Evolutionary conservation across 2,113 vertebrate species (phyloP).

Genomic region (Macaca nemestrina): DNA sequence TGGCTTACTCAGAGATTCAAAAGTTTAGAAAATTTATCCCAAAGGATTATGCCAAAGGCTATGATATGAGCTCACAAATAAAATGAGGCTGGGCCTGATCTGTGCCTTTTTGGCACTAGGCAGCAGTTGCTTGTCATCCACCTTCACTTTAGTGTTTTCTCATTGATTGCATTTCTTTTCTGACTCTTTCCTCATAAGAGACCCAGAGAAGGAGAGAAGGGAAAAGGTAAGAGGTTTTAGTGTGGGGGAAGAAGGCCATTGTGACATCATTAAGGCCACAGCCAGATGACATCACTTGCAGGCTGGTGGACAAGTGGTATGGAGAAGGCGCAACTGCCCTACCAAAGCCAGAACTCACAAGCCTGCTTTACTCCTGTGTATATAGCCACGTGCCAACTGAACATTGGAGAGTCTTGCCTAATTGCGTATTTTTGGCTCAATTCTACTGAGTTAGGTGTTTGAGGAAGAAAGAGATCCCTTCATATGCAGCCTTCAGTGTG

Average conservation of each 20-base stretch:
- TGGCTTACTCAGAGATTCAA: neutral
- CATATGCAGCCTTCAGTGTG: neutral
- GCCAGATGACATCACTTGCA: neutral
- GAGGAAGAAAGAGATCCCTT: neutral
- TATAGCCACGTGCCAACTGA: neutral
- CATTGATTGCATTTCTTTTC: neutral
- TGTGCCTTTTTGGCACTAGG: neutral
- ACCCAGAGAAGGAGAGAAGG: neutral
- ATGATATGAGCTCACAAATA: neutral
- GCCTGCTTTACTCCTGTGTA: neutral
- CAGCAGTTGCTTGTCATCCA: neutral
- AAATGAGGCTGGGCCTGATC: neutral
- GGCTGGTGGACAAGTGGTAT: neutral
- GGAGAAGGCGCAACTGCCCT: neutral
- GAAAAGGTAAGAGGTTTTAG: no score
- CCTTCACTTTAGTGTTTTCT: neutral
- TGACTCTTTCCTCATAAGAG: neutral
- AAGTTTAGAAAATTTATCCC: neutral
- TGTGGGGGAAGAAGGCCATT: no score
- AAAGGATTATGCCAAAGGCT: slow-evolving; percentile 1
- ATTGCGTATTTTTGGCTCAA: neutral
- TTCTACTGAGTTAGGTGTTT: neutral
- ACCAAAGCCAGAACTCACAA: neutral
- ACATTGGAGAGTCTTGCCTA: neutral
- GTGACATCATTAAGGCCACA: neutral